Conservation (phyloP, 2,113 vertebrate genomes). For the Anhinga rufa region DNA sequence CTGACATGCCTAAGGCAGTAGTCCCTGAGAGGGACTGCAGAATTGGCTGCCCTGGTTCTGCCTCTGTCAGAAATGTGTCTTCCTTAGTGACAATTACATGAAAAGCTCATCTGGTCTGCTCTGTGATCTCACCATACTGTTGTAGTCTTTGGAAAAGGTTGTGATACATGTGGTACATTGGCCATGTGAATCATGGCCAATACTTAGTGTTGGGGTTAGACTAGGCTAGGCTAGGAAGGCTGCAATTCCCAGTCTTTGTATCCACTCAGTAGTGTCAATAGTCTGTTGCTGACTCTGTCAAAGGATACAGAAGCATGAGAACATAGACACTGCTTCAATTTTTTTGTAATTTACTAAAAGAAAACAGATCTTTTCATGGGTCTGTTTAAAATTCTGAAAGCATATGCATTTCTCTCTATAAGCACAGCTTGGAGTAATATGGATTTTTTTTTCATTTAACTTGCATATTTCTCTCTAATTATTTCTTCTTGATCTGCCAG, state of each 20-base stretch:
- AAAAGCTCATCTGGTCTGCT: not conserved
- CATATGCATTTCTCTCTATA: not conserved
- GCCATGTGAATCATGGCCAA: not conserved
- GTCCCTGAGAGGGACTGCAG: not conserved
- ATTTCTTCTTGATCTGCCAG: not conserved
- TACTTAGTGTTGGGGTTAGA: not conserved
- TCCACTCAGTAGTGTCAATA: not conserved
- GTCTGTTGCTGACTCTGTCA: not conserved
- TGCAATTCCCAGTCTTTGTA: not conserved
- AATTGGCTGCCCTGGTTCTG: not conserved
- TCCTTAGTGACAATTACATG: not conserved
- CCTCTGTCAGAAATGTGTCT: not conserved
- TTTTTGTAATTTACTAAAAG: not conserved
- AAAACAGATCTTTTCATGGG: not conserved
- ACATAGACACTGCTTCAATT: not conserved
- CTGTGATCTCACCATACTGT: not conserved
- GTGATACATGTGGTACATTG: not conserved
- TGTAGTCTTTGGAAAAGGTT: not conserved
- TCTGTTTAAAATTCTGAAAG: not conserved
- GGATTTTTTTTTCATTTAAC: not conserved
- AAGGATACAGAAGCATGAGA: not conserved
- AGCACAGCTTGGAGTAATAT: not conserved
- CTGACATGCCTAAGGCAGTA: not conserved
- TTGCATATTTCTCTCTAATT: slow-evolving; percentile 12
- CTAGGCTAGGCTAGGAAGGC: not conserved